phyloP scores from a whole-genome alignment of 2,113 vertebrate genomes.

The Mandrillus leucophaeus region DNA sequence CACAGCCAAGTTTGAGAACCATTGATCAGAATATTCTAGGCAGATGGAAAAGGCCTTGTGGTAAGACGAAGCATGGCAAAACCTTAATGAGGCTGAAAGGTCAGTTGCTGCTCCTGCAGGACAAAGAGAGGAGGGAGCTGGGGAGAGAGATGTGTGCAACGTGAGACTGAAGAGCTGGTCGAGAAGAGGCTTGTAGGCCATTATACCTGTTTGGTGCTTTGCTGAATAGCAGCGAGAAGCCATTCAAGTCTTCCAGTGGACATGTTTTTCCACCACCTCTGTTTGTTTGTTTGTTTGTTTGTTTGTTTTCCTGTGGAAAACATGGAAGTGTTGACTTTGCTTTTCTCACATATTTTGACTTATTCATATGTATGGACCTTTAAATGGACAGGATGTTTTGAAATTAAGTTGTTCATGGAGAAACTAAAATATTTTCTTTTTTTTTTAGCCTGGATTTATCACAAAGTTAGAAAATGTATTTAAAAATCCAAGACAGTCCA shows the following conservation, averaged over 20 bases:
- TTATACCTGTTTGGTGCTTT: background rate
- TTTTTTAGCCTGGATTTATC: background rate
- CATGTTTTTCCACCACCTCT: background rate
- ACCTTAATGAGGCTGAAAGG: background rate
- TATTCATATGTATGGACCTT: background rate
- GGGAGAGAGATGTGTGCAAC: accelerated
- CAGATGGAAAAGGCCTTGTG: background rate
- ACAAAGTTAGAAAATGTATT: background rate
- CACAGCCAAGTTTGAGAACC: background rate
- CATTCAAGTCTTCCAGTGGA: background rate
- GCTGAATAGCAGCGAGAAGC: background rate
- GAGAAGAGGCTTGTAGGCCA: too few relatives aligned
- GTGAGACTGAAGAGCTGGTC: background rate
- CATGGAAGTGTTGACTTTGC: background rate
- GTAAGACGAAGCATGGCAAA: background rate
- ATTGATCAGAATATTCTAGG: background rate
- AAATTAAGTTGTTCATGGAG: background rate
- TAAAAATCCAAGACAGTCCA: background rate
- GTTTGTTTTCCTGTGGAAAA: background rate
- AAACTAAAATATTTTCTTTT: background rate
- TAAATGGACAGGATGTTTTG: background rate
- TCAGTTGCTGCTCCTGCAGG: background rate
- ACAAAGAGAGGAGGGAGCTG: background rate
- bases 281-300: background rate
- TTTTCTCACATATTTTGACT: background rate